Evolutionary conservation across 2,113 vertebrate species (phyloP).

Genomic region (Gallinago undulata): DNA sequence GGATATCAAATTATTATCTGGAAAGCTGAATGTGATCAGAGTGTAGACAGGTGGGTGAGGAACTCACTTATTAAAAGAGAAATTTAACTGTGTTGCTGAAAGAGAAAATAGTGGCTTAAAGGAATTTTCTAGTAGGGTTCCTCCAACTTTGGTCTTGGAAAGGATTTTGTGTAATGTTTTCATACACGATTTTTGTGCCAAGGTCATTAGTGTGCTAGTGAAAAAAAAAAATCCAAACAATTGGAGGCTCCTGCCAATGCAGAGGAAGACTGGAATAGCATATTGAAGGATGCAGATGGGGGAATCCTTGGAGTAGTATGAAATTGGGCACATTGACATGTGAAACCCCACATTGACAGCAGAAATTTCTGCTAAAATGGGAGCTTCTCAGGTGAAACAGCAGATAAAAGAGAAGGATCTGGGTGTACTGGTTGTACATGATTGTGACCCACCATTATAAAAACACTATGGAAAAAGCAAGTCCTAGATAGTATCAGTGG

Average conservation of each 20-base stretch:
- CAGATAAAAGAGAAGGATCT: neutral
- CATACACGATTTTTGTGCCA: neutral
- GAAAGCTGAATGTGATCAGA: neutral
- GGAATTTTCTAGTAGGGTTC: neutral
- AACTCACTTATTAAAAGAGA: neutral
- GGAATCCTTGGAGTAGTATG: neutral
- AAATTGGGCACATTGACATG: accelerated
- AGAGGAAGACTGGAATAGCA: neutral
- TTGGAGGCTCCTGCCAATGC: neutral
- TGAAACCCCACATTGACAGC: accelerated
- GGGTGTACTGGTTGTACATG: neutral
- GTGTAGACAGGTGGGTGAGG: neutral
- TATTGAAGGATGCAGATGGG: neutral
- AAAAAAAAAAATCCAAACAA: neutral
- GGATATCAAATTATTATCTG: neutral
- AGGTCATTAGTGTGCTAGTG: neutral
- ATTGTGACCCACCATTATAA: neutral
- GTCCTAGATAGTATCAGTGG: neutral
- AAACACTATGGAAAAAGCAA: neutral
- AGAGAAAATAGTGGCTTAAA: neutral
- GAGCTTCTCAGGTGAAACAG: neutral
- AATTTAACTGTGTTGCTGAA: neutral
- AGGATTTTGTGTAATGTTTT: neutral
- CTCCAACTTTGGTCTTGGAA: neutral
- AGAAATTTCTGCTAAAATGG: neutral